Percentiles rank a stretch among this genome's conserved stretches.
Conservation (phyloP, 2,113 vertebrate species). For the Gallinago jamesoni region DNA sequence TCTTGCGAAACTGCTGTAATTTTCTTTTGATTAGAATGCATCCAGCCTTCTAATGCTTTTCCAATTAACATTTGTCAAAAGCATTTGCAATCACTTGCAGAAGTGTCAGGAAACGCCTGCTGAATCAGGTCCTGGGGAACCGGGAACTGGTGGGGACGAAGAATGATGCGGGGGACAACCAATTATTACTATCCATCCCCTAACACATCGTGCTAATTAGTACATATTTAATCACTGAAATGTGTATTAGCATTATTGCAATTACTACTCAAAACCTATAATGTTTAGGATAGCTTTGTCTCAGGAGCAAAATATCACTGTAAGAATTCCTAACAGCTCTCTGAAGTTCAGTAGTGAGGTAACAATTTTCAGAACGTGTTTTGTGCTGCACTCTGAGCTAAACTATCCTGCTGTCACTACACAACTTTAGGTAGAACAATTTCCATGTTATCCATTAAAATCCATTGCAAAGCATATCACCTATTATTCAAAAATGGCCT, state of each 20-base stretch:
- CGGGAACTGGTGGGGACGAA: background rate
- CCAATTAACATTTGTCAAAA: slow-evolving; percentile 87
- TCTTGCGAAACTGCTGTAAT: slow-evolving; percentile 76
- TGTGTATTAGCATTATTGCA: slow-evolving; percentile 61
- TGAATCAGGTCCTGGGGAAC: slow-evolving; percentile 33
- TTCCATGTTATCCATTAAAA: background rate
- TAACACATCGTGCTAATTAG: slow-evolving; percentile 69
- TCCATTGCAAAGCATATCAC: background rate
- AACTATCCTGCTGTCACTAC: background rate
- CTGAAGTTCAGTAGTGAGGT: background rate
- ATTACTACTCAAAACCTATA: slow-evolving; percentile 52
- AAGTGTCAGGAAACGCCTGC: slow-evolving; percentile 50
- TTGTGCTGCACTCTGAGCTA: background rate
- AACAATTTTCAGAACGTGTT: slow-evolving; percentile 6
- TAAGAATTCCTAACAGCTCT: background rate
- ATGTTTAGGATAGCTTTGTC: slow-evolving; percentile 56
- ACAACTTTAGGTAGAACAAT: background rate
- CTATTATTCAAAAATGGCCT: background rate
- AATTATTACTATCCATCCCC: slow-evolving; percentile 50
- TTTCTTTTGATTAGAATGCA: slow-evolving; percentile 80
- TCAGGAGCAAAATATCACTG: slow-evolving; percentile 61
- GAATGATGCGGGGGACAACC: background rate
- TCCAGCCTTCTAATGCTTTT: slow-evolving; percentile 74
- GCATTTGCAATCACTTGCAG: slow-evolving; percentile 72
- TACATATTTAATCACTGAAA: slow-evolving; percentile 70